Evolutionary conservation across 2,888 invertebrate genomes (phyloP), one percentile per base, ranked within the genome.

Genomic region (Nowickia ferox): DNA sequence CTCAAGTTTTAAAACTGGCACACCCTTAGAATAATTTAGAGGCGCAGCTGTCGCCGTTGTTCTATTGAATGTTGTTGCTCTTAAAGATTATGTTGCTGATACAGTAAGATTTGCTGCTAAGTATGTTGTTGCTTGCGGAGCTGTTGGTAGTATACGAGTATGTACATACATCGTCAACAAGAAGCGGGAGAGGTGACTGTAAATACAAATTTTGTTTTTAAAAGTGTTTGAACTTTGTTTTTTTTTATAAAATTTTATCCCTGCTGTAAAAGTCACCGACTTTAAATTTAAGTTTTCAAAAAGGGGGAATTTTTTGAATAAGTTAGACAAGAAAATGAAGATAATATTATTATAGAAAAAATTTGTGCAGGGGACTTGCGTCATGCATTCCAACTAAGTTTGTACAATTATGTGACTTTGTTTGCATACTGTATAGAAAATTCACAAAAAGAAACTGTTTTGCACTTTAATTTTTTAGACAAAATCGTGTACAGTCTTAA

Each of bases 181-280:
- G 57, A 44, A 38, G 72, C 13, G 55, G 19, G 53, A 19, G 59
- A 46, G 69, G 65, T 76, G 75, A 59, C 75, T 84, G 66, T 61
- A 65, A 65, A 65, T 40, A 30, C 6, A 6, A 30, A 72, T 61
- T 55, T 79, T 57, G 19, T 71, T 75, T 6, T 75, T 46, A 38
- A 75, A 80, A 84, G 57, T 84, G 57, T 77, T 72, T 77, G 72
- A 81, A 84, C 72, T 81, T 84, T 81, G 75, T 79, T 30, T 65
- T 72, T 78, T 72, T 59, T 38, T n/a, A 42, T 57, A 44, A 55
- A 42, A 55, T 78, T 68, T 30, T 66, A 51, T 42, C 42, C 19
- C 46, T 59, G 11, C 40, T 71, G 19, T 77, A 65, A 68, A 10
- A 59, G n/a, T 69, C 19, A 17, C 69, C 69, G 48, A 46, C 63